Percentiles rank a stretch among this genome's conserved stretches.
Evolutionary conservation across 1,140 invertebrate species (phyloP).

Genomic region (Drosophila parvula): DNA sequence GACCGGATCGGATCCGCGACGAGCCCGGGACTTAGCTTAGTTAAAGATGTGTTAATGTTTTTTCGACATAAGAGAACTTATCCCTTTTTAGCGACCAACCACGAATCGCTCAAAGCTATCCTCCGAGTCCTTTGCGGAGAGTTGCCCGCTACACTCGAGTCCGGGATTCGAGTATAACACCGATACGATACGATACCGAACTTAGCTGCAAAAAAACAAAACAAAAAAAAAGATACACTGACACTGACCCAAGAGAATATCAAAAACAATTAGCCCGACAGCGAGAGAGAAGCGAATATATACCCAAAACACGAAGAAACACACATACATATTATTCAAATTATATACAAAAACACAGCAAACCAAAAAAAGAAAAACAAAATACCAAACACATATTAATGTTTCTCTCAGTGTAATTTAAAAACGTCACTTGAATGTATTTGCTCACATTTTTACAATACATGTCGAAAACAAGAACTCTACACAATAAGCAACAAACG

Average conservation of each 20-base stretch:
- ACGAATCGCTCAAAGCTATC: slow-evolving; percentile 71
- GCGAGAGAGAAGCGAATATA: slow-evolving; percentile 12
- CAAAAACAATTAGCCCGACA: slow-evolving; percentile 58
- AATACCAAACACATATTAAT: slow-evolving; percentile 69
- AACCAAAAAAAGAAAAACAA: slow-evolving; percentile 15
- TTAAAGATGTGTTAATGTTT: slow-evolving; percentile 51
- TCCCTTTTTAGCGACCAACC: slow-evolving; percentile 75
- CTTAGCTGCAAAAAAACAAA: slow-evolving; percentile 83
- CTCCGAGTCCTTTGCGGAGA: slow-evolving; percentile 65
- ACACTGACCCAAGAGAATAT: slow-evolving; percentile 72
- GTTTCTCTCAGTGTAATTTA: slow-evolving; percentile 80
- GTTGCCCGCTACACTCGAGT: slow-evolving; percentile 66
- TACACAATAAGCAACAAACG: slow-evolving; percentile 68
- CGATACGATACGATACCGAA: slow-evolving; percentile 41
- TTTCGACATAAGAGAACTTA: slow-evolving; percentile 75
- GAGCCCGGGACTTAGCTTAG: slow-evolving; percentile 11
- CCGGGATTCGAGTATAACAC: slow-evolving; percentile 2
- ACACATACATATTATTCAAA: slow-evolving; percentile 50
- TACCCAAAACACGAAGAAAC: slow-evolving; percentile 40
- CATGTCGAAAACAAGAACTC: slow-evolving; percentile 48
- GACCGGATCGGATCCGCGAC: slow-evolving; percentile 7
- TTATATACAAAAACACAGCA: slow-evolving; percentile 46
- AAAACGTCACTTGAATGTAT: slow-evolving; percentile 72
- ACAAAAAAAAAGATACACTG: slow-evolving; percentile 66
- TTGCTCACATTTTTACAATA: slow-evolving; percentile 81